Evolutionary conservation across 2,888 invertebrate genomes (phyloP), one percentile per base, ranked within the genome.

Genomic region (Pheosia gnoma): DNA sequence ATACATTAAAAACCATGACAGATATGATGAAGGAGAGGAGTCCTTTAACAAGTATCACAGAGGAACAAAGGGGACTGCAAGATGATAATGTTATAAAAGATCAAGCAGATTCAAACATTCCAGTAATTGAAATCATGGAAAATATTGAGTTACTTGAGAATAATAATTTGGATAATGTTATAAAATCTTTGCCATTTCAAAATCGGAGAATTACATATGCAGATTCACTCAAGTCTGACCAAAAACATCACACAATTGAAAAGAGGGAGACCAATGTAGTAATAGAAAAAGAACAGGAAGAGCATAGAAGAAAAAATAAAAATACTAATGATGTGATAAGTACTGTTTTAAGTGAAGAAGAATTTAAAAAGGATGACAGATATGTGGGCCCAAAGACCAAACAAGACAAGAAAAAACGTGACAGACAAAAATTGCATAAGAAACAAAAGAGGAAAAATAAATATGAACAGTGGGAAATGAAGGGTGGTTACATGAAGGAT

Each of bases 401-500:
- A 70, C 77, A 81, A 67, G 89, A 88, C 38, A 85, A 80, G 66
- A 91, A 89, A 74, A 93, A 88, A 75, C 75, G 84, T 59, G 89
- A 89, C 58, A 84, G 88, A 51, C 86, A 86, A 63, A 91, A 90
- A 70, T 71, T 78, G 60, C 83, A 88, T 66, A 92, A 90, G 70
- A 93, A 89, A 67, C 90, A 89, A 72, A 93, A 93, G 68, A 85
- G 90, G 59, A 86, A 81, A 66, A 89, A 90, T 72, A 92, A 91
- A 71, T 89, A 91, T 77, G 91, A 91, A 68, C 88, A 91, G 65
- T 93, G 90, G 88, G 90, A 92, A 78, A 88, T 91, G 84, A 93
- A 93, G 70, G 89, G 87, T 41, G 91, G 89, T 38, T 88, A 89
- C 60, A 71, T 90, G 68, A 88, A 88, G 71, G 89, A 92, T 72